phyloP scores from a whole-genome alignment of 2,113 vertebrate species.

The Cynoglossus semilaevis region DNA sequence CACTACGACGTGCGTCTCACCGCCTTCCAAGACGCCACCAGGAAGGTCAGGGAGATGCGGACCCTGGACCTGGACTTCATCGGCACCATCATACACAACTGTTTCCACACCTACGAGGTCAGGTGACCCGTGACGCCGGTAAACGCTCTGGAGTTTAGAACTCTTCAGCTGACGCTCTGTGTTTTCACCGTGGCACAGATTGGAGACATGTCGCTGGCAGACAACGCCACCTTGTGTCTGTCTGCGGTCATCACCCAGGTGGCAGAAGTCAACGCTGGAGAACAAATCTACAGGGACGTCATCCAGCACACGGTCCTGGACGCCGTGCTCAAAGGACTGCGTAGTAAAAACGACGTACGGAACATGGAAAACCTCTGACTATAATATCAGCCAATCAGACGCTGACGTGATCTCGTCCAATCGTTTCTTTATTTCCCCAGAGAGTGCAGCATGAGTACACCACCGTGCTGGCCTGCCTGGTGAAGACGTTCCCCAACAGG shows the following conservation, averaged over 20 bases:
- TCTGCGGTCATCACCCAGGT: constrained; percentile 80
- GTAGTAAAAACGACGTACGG: constrained; percentile 87
- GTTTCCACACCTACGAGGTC: constrained; percentile 93
- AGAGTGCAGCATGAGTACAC: constrained; percentile 92
- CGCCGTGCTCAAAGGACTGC: constrained; percentile 84
- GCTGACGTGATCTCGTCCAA: background rate
- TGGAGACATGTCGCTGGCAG: constrained; percentile 93
- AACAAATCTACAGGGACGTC: constrained; percentile 84
- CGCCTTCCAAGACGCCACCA: constrained; percentile 84
- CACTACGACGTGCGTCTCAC: constrained; percentile 88
- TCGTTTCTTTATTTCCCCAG: constrained; percentile 62
- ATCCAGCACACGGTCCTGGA: constrained; percentile 85
- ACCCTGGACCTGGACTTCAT: constrained; percentile 84
- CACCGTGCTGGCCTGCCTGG: constrained; percentile 87
- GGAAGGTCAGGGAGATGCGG: constrained; percentile 81
- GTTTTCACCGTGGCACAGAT: constrained; percentile 69
- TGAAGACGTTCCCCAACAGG: constrained; percentile 84
- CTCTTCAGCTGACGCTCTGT: background rate
- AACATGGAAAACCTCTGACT: too few species aligned
- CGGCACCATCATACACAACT: constrained; percentile 85
- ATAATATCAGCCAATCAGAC: background rate
- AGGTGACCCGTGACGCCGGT: background rate
- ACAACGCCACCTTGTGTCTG: constrained; percentile 88
- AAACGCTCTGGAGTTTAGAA: fast-evolving
- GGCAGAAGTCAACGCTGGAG: constrained; percentile 72